phyloP scores from a whole-genome alignment of 2,113 vertebrate species.

The Nanger granti region DNA sequence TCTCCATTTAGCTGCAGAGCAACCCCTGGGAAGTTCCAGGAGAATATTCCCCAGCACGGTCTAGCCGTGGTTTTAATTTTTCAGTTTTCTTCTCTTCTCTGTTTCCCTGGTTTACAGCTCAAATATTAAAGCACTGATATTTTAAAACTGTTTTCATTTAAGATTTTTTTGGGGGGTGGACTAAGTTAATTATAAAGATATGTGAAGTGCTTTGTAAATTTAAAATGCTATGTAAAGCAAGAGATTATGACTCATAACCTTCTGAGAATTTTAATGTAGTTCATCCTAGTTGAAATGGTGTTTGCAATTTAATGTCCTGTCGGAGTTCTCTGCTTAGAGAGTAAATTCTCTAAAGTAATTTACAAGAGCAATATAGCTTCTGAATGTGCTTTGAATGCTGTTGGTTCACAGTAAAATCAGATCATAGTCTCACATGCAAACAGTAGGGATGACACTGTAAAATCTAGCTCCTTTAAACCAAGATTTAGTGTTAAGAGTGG shows the following conservation, averaged over 20 bases:
- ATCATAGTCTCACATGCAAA: constrained; percentile 20
- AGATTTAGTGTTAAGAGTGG: not conserved
- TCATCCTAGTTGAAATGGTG: not conserved
- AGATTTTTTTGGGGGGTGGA: not conserved
- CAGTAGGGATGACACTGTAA: not conserved
- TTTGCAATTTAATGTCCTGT: not conserved
- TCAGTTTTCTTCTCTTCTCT: not conserved
- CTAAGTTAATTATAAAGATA: not conserved
- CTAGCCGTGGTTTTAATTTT: not conserved
- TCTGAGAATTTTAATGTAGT: not conserved
- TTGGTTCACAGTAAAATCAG: constrained; percentile 16
- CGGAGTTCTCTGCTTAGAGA: not conserved
- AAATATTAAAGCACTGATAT: not conserved
- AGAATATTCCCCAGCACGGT: not conserved
- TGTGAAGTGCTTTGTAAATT: not conserved
- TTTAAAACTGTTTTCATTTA: constrained; percentile 21
- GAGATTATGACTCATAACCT: not conserved
- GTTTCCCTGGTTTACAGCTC: not conserved
- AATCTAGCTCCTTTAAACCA: not conserved
- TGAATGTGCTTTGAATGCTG: not conserved
- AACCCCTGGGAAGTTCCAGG: not conserved
- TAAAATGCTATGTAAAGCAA: not conserved
- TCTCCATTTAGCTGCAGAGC: not conserved
- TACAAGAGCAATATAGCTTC: constrained; percentile 2
- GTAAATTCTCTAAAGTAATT: constrained; percentile 29